phyloP scores from a whole-genome alignment of 2,113 vertebrate species.

The Trichechus manatus region DNA sequence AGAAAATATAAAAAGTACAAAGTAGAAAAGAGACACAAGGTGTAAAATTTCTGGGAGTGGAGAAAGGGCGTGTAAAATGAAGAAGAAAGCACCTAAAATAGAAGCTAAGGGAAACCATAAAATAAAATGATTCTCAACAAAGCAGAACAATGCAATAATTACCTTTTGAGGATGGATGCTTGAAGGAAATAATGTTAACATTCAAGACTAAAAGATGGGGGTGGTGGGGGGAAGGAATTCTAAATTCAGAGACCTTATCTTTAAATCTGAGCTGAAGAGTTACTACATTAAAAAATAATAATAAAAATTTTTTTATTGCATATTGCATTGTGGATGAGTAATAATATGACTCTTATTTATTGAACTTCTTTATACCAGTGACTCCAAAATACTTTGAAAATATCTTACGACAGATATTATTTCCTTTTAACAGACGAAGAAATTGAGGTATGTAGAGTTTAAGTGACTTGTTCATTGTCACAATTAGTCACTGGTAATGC shows the following conservation, averaged over 20 bases:
- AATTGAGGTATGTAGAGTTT: conserved; percentile 48
- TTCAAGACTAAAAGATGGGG: conserved; percentile 66
- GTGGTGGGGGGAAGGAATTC: conserved; percentile 61
- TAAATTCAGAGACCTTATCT: conserved; percentile 68
- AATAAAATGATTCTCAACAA: conserved; percentile 74
- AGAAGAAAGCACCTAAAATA: conserved; percentile 74
- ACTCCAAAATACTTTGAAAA: conserved; percentile 71
- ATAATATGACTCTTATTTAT: conserved; percentile 60
- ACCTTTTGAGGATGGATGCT: conserved; percentile 56
- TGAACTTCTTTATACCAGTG: conserved; percentile 55
- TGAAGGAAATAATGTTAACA: conserved; percentile 73
- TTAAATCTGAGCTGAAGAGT: conserved; percentile 64
- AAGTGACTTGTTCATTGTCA: conserved; percentile 61
- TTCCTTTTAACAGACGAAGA: conserved; percentile 65
- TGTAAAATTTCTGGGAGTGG: conserved; percentile 73
- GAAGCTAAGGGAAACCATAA: conserved; percentile 66
- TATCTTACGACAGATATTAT: conserved; percentile 56
- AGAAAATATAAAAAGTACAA: conserved; percentile 70
- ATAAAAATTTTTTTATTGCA: neutral
- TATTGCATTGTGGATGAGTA: conserved; percentile 68
- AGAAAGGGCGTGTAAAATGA: conserved; percentile 54
- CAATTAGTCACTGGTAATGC: conserved; percentile 53
- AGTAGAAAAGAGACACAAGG: conserved; percentile 66
- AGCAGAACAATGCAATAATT: conserved; percentile 78
- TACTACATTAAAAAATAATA: conserved; percentile 57